phyloP scores from a whole-genome alignment of 2,797 vertebrate genomes.

The Acanthiza pusilla region DNA sequence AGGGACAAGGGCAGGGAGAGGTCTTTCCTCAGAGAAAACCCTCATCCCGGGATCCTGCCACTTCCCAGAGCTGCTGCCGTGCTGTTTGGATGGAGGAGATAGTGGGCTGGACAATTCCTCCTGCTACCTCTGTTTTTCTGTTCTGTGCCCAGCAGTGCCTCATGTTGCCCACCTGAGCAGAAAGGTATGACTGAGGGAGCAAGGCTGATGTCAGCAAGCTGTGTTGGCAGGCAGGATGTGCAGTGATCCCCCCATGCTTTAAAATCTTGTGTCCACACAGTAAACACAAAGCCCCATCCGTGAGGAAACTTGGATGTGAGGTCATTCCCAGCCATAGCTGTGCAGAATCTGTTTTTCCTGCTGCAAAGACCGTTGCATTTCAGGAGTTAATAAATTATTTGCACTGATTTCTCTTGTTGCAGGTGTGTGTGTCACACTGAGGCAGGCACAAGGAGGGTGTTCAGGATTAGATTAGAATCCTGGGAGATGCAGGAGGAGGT shows the following conservation, averaged over 20 bases:
- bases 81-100: neutral
- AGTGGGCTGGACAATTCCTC: neutral
- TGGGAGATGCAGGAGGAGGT: neutral
- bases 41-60: neutral
- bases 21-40: neutral
- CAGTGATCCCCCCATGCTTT: neutral
- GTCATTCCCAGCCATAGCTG: neutral
- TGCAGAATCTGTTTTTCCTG: neutral
- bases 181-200: neutral
- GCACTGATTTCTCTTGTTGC: neutral
- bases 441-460: neutral
- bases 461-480: neutral
- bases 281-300: neutral
- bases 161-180: fast-evolving
- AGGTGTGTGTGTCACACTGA: neutral
- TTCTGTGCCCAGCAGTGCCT: neutral
- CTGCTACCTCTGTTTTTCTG: neutral
- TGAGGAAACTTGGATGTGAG: neutral
- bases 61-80: neutral
- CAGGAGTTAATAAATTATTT: neutral
- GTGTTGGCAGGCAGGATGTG: neutral
- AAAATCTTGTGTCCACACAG: neutral
- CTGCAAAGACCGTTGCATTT: neutral
- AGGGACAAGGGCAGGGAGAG: neutral
- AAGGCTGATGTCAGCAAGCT: neutral